Conservation (phyloP, 1,140 invertebrate species). For the Drosophila asahinai region DNA sequence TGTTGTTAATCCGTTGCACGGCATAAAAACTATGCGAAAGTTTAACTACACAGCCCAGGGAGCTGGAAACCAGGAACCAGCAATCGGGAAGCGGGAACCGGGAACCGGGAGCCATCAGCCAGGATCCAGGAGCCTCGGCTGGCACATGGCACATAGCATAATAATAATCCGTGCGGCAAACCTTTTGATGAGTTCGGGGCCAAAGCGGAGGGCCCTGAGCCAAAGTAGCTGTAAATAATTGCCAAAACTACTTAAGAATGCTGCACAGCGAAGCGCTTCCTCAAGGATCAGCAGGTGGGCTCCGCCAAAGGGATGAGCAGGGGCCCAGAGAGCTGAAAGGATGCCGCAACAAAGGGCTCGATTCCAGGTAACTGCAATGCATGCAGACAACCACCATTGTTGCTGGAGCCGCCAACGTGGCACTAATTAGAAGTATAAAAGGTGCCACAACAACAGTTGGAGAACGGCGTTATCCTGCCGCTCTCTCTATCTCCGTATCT, state of each 20-base stretch:
- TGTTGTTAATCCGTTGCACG: slow-evolving; percentile 81
- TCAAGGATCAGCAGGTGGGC: slow-evolving; percentile 44
- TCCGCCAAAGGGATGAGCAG: neutral
- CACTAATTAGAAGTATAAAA: slow-evolving; percentile 84
- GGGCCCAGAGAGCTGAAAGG: neutral
- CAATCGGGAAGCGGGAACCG: neutral
- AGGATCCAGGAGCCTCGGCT: slow-evolving; percentile 4
- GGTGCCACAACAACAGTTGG: slow-evolving; percentile 74
- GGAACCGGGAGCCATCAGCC: neutral
- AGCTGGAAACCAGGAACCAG: neutral
- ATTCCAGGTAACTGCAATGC: slow-evolving; percentile 59
- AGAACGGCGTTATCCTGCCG: slow-evolving; percentile 42
- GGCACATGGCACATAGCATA: slow-evolving; percentile 55
- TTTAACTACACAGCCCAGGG: slow-evolving; percentile 53
- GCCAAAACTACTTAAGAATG: slow-evolving; percentile 84
- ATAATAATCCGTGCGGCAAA: slow-evolving; percentile 82
- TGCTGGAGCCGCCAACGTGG: slow-evolving; percentile 70
- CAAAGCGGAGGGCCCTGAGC: slow-evolving; percentile 38
- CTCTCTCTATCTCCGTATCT: neutral
- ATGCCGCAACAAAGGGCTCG: slow-evolving; percentile 68
- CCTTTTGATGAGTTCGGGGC: slow-evolving; percentile 58
- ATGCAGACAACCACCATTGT: slow-evolving; percentile 55
- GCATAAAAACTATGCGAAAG: slow-evolving; percentile 82
- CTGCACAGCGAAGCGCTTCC: slow-evolving; percentile 73
- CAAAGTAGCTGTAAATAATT: slow-evolving; percentile 84